Evolutionary conservation across 2,797 vertebrate species (phyloP).

Genomic region (Setipinna tenuifilis): DNA sequence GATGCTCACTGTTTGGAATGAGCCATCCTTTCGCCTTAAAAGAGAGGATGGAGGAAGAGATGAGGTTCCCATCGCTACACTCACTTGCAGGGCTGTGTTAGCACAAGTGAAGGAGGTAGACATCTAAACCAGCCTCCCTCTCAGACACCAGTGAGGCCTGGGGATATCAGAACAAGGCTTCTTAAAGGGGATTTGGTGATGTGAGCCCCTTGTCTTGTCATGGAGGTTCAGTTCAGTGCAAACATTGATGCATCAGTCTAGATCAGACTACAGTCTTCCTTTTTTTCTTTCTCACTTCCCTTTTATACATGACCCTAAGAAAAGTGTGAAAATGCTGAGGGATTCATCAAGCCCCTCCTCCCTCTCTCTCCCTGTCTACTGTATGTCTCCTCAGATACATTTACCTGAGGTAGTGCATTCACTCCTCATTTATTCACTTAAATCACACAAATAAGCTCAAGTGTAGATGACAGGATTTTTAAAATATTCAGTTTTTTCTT

Average conservation of each 20-base stretch:
- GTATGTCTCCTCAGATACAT: constrained; percentile 23
- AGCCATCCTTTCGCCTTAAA: constrained; percentile 22
- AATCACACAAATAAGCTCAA: not conserved
- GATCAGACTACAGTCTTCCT: constrained; percentile 45
- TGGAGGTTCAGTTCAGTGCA: constrained; percentile 52
- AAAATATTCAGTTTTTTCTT: not conserved
- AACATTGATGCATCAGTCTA: constrained; percentile 61
- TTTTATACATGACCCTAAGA: no score
- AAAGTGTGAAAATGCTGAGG: no score
- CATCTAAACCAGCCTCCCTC: constrained; percentile 58
- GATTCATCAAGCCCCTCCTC: not conserved
- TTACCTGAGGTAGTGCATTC: not conserved
- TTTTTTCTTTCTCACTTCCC: not conserved
- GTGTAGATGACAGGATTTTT: constrained; percentile 11
- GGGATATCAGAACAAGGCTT: constrained; percentile 64
- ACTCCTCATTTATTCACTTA: no score
- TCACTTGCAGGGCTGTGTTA: constrained; percentile 63
- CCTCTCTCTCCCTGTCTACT: not conserved
- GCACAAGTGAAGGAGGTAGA: constrained; percentile 60
- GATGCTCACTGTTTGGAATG: constrained; percentile 41
- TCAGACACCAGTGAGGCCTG: constrained; percentile 67
- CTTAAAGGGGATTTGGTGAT: constrained; percentile 61
- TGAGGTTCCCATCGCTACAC: constrained; percentile 33
- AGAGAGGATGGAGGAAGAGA: constrained; percentile 30
- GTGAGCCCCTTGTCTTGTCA: constrained; percentile 59